These are phyloP conservation scores for Agelastica alni DNA, from an alignment of 2,888 invertebrate genomes.

Conservation along the genomic window DNA sequence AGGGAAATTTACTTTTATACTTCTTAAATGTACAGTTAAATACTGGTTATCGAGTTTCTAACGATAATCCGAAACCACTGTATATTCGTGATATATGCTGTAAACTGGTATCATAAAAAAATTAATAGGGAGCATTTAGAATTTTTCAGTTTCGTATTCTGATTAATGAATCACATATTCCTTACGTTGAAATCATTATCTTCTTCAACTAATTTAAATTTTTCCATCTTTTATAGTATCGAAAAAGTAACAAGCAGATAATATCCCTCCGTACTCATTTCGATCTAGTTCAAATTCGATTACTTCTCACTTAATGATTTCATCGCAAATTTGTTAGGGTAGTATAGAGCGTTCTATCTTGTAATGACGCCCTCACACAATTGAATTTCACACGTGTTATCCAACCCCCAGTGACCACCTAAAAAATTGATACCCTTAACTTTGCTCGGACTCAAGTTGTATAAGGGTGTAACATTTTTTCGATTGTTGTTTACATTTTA, in stretches of 20 bases:
- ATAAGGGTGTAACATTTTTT: constrained; percentile 30
- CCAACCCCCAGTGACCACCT: constrained; percentile 36
- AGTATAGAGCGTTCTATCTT: constrained; percentile 34
- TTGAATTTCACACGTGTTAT: constrained; percentile 51
- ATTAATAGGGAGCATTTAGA: no score
- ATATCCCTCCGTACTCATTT: constrained; percentile 20
- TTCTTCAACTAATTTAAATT: no score
- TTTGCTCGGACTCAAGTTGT: constrained; percentile 17
- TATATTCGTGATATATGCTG: no score
- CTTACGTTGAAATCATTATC: no score
- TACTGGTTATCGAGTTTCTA: no score
- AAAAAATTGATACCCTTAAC: constrained; percentile 33
- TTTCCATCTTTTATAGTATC: not conserved
- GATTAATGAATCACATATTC: no score
- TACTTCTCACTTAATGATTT: constrained; percentile 35
- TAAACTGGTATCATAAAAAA: no score
- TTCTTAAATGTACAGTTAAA: no score
- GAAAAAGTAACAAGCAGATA: constrained; percentile 16
- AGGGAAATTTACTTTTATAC: no score
- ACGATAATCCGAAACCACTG: no score
- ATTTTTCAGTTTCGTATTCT: no score
- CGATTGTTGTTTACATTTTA: constrained; percentile 35
- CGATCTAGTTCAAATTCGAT: constrained; percentile 36
- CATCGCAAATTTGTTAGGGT: constrained; percentile 33
- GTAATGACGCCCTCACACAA: constrained; percentile 52